Base-by-base conservation (phyloP, 2,888 invertebrate genomes). In the Cacoxenus indagator region DNA sequence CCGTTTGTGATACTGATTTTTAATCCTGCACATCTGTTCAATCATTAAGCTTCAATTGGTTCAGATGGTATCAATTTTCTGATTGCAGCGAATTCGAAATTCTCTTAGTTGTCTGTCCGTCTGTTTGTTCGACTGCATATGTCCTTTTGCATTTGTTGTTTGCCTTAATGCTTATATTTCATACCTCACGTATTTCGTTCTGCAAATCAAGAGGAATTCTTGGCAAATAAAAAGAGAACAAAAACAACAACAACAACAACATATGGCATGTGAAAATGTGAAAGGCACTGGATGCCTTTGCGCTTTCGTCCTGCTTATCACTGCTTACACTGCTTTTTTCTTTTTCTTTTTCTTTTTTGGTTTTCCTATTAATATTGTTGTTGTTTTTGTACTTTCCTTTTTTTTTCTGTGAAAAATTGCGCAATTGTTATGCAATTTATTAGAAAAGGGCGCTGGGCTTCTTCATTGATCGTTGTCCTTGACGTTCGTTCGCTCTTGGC, bases 341-440 rank as follows among this genome's bases (percentile, higher is more conserved):
- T 27, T 57, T 17, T 29, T n/a, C 27, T 29, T 14, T 57, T 27
- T 24, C 14, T 54, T 54, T 14, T 26, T n/a, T 19, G 43, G 54
- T 43, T 37, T 27, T 67, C 45, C 54, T 66, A 67, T 75, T 70
- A 73, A 75, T 83, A 84, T 83, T 85, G 84, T 77, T 75, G 72
- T 81, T 83, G 85, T 84, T 84, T 81, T 83, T 75, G 72, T 69
- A 80, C 80, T 24, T 54, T 54, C 24, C 14, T n/a, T 19, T 55
- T 65, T 43, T 37, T 27, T 67, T 45, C 54, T 66, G 68, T 75
- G 72, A 73, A 75, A 84, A 84, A 84, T 85, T 85, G 78, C 75
- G 72, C 81, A 84, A 84, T 84, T 84, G 82, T 83, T 75, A 72
- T 69, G 81, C 80, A 83, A 85, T 85, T 85, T 83, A 85, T 83